phyloP scores from a whole-genome alignment of 2,113 vertebrate species.

The Sinocyclocheilus grahami region DNA sequence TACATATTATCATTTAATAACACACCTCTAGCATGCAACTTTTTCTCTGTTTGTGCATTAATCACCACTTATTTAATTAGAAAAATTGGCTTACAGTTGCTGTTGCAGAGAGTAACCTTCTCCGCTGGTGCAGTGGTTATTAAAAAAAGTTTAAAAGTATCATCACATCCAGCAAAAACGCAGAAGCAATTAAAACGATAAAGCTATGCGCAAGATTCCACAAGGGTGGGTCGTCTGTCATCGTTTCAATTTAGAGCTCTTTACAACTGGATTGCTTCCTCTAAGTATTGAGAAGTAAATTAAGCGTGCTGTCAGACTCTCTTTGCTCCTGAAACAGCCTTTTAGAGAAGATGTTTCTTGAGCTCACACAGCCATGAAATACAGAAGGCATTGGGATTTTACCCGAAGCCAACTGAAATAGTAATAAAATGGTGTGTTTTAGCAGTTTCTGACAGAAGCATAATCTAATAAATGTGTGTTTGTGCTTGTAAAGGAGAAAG shows the following conservation, averaged over 20 bases:
- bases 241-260: not conserved
- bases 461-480: not conserved
- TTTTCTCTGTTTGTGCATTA: slow-evolving; percentile 4
- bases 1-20: not conserved
- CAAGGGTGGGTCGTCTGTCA: slow-evolving; percentile 30
- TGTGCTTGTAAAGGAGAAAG: not conserved
- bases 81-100: slow-evolving; percentile 1
- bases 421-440: not conserved
- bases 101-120: not conserved
- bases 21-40: not conserved
- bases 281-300: not conserved
- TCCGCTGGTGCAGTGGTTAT: not conserved
- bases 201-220: slow-evolving; percentile 26
- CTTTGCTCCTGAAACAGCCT: slow-evolving; percentile 1
- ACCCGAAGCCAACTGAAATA: not conserved
- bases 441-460: not conserved
- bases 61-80: not conserved
- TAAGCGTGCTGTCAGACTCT: slow-evolving; percentile 28
- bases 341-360: slow-evolving; percentile 26
- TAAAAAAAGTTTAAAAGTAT: not conserved
- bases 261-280: not conserved
- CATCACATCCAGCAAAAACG: not conserved
- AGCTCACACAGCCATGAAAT: slow-evolving; percentile 28
- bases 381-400: not conserved
- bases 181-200: slow-evolving; percentile 38